Evolutionary conservation across 2,888 invertebrate genomes (phyloP), one percentile per base, ranked within the genome.

Genomic region (Mesodorylaimus sp.): DNA sequence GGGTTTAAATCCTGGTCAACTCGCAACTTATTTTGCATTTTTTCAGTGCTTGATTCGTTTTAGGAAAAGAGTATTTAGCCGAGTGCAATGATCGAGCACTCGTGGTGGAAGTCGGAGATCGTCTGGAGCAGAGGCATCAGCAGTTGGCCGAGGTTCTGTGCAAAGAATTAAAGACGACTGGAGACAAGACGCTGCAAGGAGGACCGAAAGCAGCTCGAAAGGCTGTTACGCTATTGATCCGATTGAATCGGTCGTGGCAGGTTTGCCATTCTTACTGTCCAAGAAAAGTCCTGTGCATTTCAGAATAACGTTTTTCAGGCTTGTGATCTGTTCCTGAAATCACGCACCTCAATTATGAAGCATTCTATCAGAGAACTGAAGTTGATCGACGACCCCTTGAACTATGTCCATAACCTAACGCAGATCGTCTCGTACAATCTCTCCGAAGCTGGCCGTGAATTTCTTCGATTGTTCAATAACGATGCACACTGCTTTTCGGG

Each of bases 401-500:
- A 77, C 55, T 87, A 86, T 60, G 79, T 85, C 28, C 77, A 79
- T 60, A 79, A 83, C 68, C 76, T 86, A 52, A 80, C 82, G 25
- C 79, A 80, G 56, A 80, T 84, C 21, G 84, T 85, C 63, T 86
- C 86, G 66, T 79, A 80, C 57, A 81, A 81, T 64, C 75, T 87
- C 58, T 76, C 76, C 53, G 80, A 81, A 66, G 81, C 81, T 26
- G 75, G 78, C 1, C 74, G 74, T 52, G 83, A 84, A 66, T 83
- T 83, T 65, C 70, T 78, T 41, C 76, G 79, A 57, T 80, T 86
- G 39, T 91, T 91, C 68, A 80, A 83, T 45, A 76, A 80, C 58
- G 80, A 78, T 49, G 75, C 77, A 25, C 77, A 77, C 27, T 81
- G 81, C 62, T 77, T 77, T 45, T 80, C 81, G 57, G 79, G 81